Base-by-base conservation (phyloP, 1,140 invertebrate species). In the Laupala kohalensis region DNA sequence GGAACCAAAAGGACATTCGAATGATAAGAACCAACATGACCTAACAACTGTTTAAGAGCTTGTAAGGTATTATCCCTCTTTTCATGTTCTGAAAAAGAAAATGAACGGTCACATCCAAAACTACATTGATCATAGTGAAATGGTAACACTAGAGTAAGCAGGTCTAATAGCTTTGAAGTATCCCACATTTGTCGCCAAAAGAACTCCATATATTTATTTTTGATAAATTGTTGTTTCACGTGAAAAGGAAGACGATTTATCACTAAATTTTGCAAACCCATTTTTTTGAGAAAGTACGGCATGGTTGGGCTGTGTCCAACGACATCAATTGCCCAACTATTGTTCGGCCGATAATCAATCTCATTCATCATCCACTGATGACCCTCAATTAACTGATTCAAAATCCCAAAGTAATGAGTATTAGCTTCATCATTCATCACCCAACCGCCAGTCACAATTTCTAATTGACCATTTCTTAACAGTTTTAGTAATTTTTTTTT, bases 51-150 rank as follows among this genome's bases (percentile, higher is more conserved):
- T n/a, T n/a, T n/a, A n/a, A n/a, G n/a, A n/a, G n/a, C n/a, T n/a
- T n/a, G n/a, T n/a, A n/a, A n/a, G n/a, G n/a, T n/a, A n/a, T n/a
- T n/a, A n/a, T n/a, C n/a, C n/a, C n/a, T n/a, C n/a, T n/a, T n/a
- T n/a, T n/a, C n/a, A n/a, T n/a, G n/a, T n/a, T n/a, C n/a, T n/a
- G n/a, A n/a, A n/a, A n/a, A n/a, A n/a, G n/a, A n/a, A n/a, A n/a
- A 66, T 15, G n/a, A n/a, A n/a, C n/a, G n/a, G 1, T 25, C 23
- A 12, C 1, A 9, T 3, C 9, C 4, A 4, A 13, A n/a, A n/a
- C n/a, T n/a, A n/a, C 99, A 86, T 79, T 98, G 97, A 78, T 99
- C 99, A 62, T 93, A 95, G 81, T 98, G 98, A 81, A 99, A 99
- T n/a, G 97, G 97, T 94, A 99, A 97, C 87, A 98, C 88, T 77